Base-by-base conservation (phyloP, 2,113 vertebrate genomes). In the Halichoeres trimaculatus region DNA sequence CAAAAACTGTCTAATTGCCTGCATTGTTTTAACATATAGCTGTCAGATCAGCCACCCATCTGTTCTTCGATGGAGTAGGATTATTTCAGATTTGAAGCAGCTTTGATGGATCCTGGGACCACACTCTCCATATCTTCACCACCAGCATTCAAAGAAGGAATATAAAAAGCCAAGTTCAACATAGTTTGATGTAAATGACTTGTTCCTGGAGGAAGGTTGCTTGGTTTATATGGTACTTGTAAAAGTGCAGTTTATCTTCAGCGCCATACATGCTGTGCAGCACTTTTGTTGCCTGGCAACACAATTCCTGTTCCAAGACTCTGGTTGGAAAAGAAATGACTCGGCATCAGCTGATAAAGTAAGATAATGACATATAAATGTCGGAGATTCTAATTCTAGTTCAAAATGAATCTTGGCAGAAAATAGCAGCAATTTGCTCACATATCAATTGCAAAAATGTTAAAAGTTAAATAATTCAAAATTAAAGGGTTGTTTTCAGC, bases 21-120 rank as follows among this genome's bases (percentile, higher is more conserved):
- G n/a, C 36, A 23, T 26, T n/a, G 9, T 22, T 71, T 65, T 2
- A 40, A 48, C 8, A 24, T 24, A 14, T 40, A 41, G 43, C 38
- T 62, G 58, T 41, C 53, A n/a, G 64, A 54, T 73, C 74, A 24
- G 38, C 69, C 55, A 3, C n/a, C 50, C 59, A 58, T 61, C 67
- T 71, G 76, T 67, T 17, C 35, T 23, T 10, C 54, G 53, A 58
- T 24, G 36, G 40, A 64, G 47, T 26, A 22, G 38, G 58, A 60
- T 70, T 54, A 38, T 40, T 45, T 69, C 22, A 34, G 7, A 55
- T 65, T 43, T 50, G 30, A 62, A 52, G 73, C 16, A 51, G 55
- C 17, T 64, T 68, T 23, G 4, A 41, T 74, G 53, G 16, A 57
- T 35, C 7, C 22, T 55, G 1, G 45, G n/a, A 20, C 14, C 14